Conservation (phyloP, 2,797 vertebrate species). For the Ispidina picta region DNA sequence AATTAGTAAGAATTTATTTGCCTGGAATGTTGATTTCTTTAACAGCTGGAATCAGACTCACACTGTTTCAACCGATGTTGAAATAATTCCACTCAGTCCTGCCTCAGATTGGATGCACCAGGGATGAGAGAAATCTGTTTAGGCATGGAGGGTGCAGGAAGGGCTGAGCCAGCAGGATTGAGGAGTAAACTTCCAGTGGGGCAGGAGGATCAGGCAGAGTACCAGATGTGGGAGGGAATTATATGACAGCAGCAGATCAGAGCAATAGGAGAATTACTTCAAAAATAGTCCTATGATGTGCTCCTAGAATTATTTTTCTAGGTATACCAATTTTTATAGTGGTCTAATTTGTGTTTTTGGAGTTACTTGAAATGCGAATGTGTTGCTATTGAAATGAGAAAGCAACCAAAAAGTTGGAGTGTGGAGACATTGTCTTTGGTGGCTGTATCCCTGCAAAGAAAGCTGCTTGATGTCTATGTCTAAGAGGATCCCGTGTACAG, state of each 20-base stretch:
- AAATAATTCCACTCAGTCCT: neutral
- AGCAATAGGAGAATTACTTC: neutral
- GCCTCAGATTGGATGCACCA: neutral
- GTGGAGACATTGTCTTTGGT: neutral
- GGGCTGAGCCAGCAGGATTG: neutral
- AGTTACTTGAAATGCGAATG: neutral
- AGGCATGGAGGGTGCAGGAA: neutral
- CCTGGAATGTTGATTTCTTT: slow-evolving; percentile 55
- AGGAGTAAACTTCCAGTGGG: neutral
- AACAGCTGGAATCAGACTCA: slow-evolving; percentile 45
- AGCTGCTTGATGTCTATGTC: neutral
- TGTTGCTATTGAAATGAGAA: neutral
- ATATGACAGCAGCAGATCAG: neutral
- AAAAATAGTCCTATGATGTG: neutral
- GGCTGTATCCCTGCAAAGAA: neutral
- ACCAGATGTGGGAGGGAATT: neutral
- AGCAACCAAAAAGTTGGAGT: neutral
- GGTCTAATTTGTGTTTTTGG: neutral
- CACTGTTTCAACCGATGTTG: neutral
- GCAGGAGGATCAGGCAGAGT: neutral
- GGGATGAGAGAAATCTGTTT: neutral
- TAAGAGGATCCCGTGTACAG: neutral
- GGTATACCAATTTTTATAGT: neutral
- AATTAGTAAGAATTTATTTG: slow-evolving; percentile 64
- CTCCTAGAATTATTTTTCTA: neutral